Conservation (phyloP, 1,140 invertebrate genomes). For the Ylistrum balloti region DNA sequence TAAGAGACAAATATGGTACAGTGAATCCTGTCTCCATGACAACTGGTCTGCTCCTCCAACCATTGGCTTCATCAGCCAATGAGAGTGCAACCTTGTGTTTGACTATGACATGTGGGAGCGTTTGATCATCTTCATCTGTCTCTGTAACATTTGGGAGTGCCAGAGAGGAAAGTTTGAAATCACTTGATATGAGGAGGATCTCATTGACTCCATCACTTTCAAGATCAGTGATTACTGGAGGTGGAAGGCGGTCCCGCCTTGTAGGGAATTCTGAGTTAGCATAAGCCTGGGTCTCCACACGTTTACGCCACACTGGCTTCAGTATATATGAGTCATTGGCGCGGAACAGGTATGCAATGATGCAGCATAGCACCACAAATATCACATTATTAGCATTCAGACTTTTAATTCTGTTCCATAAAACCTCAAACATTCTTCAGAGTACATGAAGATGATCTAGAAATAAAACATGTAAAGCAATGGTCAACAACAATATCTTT, state of each 20-base stretch:
- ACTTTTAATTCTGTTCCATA: constrained; percentile 45
- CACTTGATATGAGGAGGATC: constrained; percentile 74
- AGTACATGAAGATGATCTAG: neutral
- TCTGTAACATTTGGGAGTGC: constrained; percentile 63
- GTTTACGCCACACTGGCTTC: constrained; percentile 75
- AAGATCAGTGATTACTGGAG: constrained; percentile 75
- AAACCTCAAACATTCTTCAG: constrained; percentile 29
- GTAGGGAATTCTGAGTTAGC: constrained; percentile 68
- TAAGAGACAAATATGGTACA: constrained; percentile 70
- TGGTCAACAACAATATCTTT: too few species aligned
- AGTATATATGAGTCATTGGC: constrained; percentile 73
- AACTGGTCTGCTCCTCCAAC: constrained; percentile 66
- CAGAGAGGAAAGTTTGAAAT: constrained; percentile 70
- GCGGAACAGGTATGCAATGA: constrained; percentile 75
- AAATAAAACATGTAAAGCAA: neutral
- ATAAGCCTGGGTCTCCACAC: constrained; percentile 68
- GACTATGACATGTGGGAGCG: constrained; percentile 73
- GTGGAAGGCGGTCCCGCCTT: constrained; percentile 68
- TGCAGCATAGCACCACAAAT: constrained; percentile 70
- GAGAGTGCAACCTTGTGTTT: constrained; percentile 68
- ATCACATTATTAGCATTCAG: constrained; percentile 52
- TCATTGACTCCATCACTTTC: constrained; percentile 78
- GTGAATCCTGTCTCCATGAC: constrained; percentile 74
- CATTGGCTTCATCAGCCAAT: constrained; percentile 56
- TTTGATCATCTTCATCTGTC: constrained; percentile 64